Conservation (phyloP, 1,140 invertebrate species). For the Ceratoteleas bidentatus region DNA sequence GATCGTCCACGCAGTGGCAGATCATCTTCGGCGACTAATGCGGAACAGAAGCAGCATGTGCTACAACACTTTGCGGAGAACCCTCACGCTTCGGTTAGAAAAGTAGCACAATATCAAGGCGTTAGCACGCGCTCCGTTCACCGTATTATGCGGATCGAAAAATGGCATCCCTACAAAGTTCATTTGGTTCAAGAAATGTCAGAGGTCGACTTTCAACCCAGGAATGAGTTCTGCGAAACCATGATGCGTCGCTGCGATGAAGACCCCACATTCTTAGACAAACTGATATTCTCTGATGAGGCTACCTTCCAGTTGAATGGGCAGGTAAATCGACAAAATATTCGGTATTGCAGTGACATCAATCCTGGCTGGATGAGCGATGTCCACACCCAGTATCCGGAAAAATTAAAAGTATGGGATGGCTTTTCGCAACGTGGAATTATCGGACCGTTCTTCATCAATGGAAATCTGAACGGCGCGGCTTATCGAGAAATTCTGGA, state of each 20-base stretch:
- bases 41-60: conserved; percentile 20
- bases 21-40: conserved; percentile 24
- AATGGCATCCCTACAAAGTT: conserved; percentile 60
- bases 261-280: conserved; percentile 51
- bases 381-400: conserved; percentile 63
- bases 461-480: conserved; percentile 26
- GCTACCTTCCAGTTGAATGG: conserved; percentile 66
- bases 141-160: conserved; percentile 14
- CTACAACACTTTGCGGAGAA: conserved; percentile 36
- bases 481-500: conserved; percentile 10
- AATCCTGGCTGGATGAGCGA: conserved; percentile 65
- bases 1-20: conserved; percentile 23
- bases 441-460: conserved; percentile 66
- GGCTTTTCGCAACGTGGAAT: conserved; percentile 66
- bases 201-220: conserved; percentile 35
- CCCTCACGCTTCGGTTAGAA: conserved; percentile 17
- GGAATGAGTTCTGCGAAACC: conserved; percentile 31
- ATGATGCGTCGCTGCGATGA: conserved; percentile 37
- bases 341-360: conserved; percentile 65
- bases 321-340: conserved; percentile 57
- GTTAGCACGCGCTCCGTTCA: conserved; percentile 5
- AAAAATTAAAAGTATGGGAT: conserved; percentile 70
- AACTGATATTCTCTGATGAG: conserved; percentile 66
- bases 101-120: conserved; percentile 12
- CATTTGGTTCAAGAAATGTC: conserved; percentile 31